These are phyloP conservation scores for Geococcyx californianus DNA, from an alignment of 2,113 vertebrate species.

Conservation along the genomic window DNA sequence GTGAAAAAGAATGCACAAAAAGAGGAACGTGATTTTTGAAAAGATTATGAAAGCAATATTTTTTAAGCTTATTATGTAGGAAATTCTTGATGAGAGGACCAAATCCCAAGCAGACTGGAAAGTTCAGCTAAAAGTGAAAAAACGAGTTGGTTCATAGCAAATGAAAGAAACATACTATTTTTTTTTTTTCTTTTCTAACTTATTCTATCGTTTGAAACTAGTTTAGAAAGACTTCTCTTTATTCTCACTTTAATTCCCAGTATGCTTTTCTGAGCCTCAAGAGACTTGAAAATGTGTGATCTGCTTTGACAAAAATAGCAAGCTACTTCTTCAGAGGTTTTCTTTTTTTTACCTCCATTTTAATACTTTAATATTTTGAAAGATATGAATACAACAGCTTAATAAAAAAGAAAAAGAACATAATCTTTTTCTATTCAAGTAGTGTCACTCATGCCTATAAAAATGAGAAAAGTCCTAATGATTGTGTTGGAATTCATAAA, in stretches of 20 bases:
- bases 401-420: neutral
- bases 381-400: conserved; percentile 14
- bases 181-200: neutral
- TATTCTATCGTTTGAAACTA: neutral
- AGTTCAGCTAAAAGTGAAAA: neutral
- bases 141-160: neutral
- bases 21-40: neutral
- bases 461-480: neutral
- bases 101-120: neutral
- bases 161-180: neutral
- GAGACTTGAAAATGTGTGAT: neutral
- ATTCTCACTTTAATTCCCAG: neutral
- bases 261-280: neutral
- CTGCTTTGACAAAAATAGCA: conserved; percentile 16
- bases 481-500: neutral
- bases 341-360: neutral
- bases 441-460: neutral
- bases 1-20: neutral
- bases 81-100: neutral
- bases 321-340: neutral
- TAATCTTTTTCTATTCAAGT: conserved; percentile 1
- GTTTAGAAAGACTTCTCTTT: neutral
- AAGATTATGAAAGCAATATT: neutral
- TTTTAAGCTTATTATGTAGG: neutral
- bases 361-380: neutral